These are phyloP conservation scores for Motacilla tschutschensis DNA, from an alignment of 2,113 vertebrate species.

Conservation along the genomic window DNA sequence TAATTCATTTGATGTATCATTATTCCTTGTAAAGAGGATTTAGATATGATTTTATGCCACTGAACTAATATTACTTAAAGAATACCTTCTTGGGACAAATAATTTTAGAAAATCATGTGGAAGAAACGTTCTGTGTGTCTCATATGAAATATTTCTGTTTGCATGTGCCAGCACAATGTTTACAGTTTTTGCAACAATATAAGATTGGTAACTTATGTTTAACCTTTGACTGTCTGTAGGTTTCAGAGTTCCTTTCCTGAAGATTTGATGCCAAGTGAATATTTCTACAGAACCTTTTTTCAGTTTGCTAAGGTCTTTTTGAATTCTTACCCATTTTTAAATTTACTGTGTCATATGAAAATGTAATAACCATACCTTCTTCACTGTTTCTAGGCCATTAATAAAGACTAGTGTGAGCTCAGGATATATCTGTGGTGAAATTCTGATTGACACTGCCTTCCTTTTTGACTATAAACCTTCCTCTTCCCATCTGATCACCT, in stretches of 20 bases:
- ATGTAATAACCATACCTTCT: not conserved
- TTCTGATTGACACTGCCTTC: not conserved
- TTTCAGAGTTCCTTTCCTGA: not conserved
- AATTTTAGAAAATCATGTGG: not conserved
- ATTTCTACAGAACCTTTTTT: not conserved
- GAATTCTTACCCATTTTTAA: not conserved
- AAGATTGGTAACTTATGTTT: not conserved
- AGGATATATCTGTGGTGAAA: not conserved
- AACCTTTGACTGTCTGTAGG: not conserved
- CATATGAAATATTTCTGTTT: not conserved
- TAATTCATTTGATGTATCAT: not conserved
- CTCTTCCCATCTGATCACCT: not conserved
- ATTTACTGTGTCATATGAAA: not conserved
- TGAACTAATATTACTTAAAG: not conserved
- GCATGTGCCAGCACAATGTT: not conserved
- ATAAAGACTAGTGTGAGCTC: not conserved
- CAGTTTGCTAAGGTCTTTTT: not conserved
- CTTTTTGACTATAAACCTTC: not conserved
- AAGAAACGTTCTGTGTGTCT: not conserved
- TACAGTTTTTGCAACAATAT: not conserved
- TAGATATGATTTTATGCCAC: not conserved
- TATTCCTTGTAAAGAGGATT: not conserved
- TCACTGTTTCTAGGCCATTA: not conserved
- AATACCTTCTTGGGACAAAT: not conserved
- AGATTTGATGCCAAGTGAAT: not conserved